phyloP scores from a whole-genome alignment of 2,888 invertebrate species.

The Galerucella pusilla region DNA sequence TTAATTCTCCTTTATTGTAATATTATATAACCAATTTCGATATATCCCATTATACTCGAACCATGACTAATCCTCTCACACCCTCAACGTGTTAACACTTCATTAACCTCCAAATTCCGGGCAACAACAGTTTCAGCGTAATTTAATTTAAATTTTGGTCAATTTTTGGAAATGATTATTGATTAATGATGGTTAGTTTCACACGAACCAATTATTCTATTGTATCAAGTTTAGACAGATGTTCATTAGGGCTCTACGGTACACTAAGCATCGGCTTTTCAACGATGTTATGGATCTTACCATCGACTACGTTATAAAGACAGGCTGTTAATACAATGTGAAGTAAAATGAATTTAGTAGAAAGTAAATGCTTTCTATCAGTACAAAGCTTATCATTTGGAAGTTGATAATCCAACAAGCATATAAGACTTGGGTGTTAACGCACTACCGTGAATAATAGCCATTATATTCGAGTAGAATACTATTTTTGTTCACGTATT shows the following conservation, averaged over 20 bases:
- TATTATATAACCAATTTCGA: not conserved
- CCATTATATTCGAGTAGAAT: too few species aligned
- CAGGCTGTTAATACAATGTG: not conserved
- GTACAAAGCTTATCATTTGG: too few species aligned
- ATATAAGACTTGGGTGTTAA: too few species aligned
- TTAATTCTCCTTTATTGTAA: not conserved
- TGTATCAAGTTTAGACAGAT: constrained; percentile 55
- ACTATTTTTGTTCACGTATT: too few species aligned
- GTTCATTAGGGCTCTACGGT: constrained; percentile 47
- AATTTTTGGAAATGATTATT: constrained; percentile 55
- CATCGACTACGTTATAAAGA: too few species aligned
- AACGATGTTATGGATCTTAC: not conserved
- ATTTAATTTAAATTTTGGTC: constrained; percentile 46
- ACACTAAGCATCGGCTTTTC: not conserved
- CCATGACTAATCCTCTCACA: constrained; percentile 36
- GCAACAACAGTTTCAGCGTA: constrained; percentile 38
- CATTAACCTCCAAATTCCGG: constrained; percentile 40
- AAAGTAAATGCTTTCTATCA: too few species aligned
- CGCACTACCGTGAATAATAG: too few species aligned
- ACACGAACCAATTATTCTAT: constrained; percentile 59
- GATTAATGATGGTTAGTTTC: constrained; percentile 59
- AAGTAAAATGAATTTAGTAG: not conserved
- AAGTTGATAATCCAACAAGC: too few species aligned
- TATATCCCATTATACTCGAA: constrained; percentile 26
- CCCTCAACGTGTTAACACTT: constrained; percentile 41